phyloP scores from a whole-genome alignment of 2,888 invertebrate genomes.

The Caenorhabditis becei region DNA sequence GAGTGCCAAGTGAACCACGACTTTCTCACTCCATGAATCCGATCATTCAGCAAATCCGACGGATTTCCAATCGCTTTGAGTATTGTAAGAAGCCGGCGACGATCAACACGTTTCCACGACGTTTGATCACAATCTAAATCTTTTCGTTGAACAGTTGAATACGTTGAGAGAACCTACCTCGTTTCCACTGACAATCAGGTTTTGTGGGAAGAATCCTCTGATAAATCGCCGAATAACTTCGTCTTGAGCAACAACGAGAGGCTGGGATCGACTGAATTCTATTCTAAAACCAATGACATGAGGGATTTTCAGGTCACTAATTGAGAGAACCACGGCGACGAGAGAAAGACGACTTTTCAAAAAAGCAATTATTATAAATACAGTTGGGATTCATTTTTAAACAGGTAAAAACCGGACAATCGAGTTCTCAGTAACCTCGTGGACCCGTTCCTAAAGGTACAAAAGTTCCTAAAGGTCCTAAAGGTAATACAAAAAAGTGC shows the following conservation, averaged over 20 bases:
- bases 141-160: not conserved
- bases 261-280: conserved; percentile 79
- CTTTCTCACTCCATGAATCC: conserved; percentile 98
- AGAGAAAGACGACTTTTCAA: too few species aligned
- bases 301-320: too few species aligned
- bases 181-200: conserved; percentile 75
- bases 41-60: conserved; percentile 92
- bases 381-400: too few species aligned
- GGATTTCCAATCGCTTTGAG: conserved; percentile 73
- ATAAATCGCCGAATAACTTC: conserved; percentile 94
- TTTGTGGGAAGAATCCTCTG: conserved; percentile 84
- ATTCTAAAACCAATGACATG: too few species aligned
- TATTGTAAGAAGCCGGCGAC: conserved; percentile 88
- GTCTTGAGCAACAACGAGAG: conserved; percentile 87
- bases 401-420: too few species aligned
- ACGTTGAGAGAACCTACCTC: conserved; percentile 65
- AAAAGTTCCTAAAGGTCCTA: too few species aligned
- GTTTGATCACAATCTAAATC: conserved; percentile 88
- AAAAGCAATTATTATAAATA: too few species aligned
- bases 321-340: too few species aligned
- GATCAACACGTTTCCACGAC: conserved; percentile 93
- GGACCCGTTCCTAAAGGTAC: too few species aligned
- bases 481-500: too few species aligned
- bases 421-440: too few species aligned
- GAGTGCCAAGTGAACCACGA: too few species aligned